Evolutionary conservation across 2,797 vertebrate genomes (phyloP), one percentile per base, ranked within the genome.

Genomic region (Glossophaga mutica): DNA sequence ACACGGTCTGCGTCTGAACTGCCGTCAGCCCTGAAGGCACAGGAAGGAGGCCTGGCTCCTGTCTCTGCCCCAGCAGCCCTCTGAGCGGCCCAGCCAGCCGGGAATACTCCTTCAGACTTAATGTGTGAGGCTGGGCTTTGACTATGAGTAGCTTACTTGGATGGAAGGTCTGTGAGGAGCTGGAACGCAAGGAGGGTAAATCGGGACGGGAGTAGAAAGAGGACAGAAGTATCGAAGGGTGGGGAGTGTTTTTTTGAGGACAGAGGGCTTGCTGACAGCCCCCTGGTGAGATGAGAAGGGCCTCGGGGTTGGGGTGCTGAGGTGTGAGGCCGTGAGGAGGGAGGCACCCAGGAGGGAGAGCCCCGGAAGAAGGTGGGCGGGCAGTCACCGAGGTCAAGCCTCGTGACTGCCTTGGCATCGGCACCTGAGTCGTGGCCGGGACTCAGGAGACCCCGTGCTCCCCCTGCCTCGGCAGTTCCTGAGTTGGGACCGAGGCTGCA

Each of bases 401-500:
- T 65, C 6, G 3, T 11, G 62, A 14, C 32, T 57, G 68, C 29
- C 73, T 2, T 9, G 59, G 32, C 73, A 2, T 12, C 7, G 34
- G 48, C 7, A 16, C 9, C 11, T 10, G n/a, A 14, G 18, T 77
- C 3, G 3, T 6, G 32, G 59, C 26, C 73, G 34, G 16, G 34
- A 82, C 24, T 42, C 18, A 44, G 57, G 92, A 74, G 83, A 78
- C 16, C 15, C n/a, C 65, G 16, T 10, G n/a, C 9, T 39, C 26
- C 26, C 39, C 21, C 37, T 11, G 7, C n/a, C 18, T n/a, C 37
- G 0, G 5, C 18, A 2, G 24, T 18, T 18, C 52, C 48, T 2
- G n/a, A 34, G 3, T 26, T 21, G 34, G n/a, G 24, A 37, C 0
- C 12, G 3, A 2, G 21, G 2, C 39, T 52, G 16, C 3, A 26